Percentiles rank a stretch among this genome's conserved stretches.
Evolutionary conservation across 2,888 invertebrate species (phyloP).

Genomic region (Capitulum mitella): DNA sequence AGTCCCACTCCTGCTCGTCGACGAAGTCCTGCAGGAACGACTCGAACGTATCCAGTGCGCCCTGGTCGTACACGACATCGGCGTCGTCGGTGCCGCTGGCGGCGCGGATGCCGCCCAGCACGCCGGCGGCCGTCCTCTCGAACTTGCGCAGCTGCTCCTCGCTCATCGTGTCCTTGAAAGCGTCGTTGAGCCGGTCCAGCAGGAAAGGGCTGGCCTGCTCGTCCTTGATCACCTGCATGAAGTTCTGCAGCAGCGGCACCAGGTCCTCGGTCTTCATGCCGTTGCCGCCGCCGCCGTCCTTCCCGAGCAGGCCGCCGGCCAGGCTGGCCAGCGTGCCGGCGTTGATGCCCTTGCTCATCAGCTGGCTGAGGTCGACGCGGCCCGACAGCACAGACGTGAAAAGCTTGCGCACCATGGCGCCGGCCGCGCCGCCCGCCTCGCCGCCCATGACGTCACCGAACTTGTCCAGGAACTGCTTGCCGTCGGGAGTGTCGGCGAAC

Average conservation of each 20-base stretch:
- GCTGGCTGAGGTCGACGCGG: neutral
- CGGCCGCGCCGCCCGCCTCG: neutral
- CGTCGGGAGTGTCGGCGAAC: constrained; percentile 14
- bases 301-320: neutral
- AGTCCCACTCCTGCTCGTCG: constrained; percentile 21
- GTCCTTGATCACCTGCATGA: constrained; percentile 18
- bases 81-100: neutral
- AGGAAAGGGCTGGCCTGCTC: constrained; percentile 25
- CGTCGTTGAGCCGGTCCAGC: constrained; percentile 14
- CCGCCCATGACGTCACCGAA: neutral
- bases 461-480: neutral
- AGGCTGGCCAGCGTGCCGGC: neutral
- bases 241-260: neutral
- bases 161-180: neutral
- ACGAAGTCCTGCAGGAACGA: constrained; percentile 17
- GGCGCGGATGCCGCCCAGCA: constrained; percentile 7
- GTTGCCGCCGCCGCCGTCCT: neutral
- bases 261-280: constrained; percentile 10
- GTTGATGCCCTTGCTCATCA: constrained; percentile 5
- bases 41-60: constrained; percentile 20
- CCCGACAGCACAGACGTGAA: constrained; percentile 4
- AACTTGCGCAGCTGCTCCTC: neutral
- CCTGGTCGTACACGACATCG: constrained; percentile 16
- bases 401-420: neutral
- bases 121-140: neutral